These are phyloP conservation scores for Myotis davidii DNA, from an alignment of 2,113 vertebrate species.

Conservation along the genomic window DNA sequence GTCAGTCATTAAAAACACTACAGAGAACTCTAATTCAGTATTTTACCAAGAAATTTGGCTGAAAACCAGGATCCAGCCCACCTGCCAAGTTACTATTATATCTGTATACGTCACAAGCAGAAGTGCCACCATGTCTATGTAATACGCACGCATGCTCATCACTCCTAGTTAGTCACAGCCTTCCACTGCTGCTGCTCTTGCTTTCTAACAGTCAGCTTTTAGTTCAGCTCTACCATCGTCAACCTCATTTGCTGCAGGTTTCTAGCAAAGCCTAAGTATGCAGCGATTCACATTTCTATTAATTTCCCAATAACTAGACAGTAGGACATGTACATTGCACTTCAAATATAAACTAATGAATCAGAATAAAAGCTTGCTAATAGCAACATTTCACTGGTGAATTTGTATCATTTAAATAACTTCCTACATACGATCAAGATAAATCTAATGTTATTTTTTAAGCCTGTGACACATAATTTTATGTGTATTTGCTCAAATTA, in stretches of 20 bases:
- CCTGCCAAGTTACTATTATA: neutral
- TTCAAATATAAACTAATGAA: slow-evolving; percentile 21
- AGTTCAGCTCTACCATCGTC: neutral
- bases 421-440: neutral
- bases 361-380: slow-evolving; percentile 5
- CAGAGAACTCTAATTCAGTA: neutral
- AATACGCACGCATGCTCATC: neutral
- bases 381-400: neutral
- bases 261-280: neutral
- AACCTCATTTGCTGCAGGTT: neutral
- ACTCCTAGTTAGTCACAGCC: neutral
- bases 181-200: neutral
- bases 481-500: neutral
- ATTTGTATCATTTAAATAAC: slow-evolving; percentile 25
- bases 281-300: neutral
- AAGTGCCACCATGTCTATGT: neutral
- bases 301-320: neutral
- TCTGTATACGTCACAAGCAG: neutral
- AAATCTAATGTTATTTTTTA: slow-evolving; percentile 50
- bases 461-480: neutral
- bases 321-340: neutral
- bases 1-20: neutral
- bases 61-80: neutral
- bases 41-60: neutral
- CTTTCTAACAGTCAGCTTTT: neutral